Base-by-base conservation (phyloP, 2,797 vertebrate genomes). In the Enteromius anoplus region DNA sequence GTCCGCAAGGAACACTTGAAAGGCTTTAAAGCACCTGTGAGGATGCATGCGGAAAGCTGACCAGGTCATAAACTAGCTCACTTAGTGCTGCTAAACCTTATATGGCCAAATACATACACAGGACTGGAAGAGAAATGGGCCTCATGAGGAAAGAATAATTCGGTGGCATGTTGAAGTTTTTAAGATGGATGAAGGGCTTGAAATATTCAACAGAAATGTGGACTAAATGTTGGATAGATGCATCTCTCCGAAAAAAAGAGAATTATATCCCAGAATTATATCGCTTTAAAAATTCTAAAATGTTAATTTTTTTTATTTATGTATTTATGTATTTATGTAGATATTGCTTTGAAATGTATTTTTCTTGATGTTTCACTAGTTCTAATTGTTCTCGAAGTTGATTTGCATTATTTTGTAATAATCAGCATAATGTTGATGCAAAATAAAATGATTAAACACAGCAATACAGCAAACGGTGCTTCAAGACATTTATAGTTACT, bases 1-100 rank as follows among this genome's bases (percentile, higher is more conserved):
- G 65, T 62, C 82, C 42, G 40, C 62, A 29, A 83, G 73, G 72
- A 69, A 45, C 82, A 78, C 66, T 83, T 83, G 47, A 70, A 71
- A 83, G 73, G 51, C 70, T 83, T 83, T 77, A 58, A 51, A 78
- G 66, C 75, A 83, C 55, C 75, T 49, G 53, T 47, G 82, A 71
- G 75, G 37, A 58, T 64, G 45, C 72, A 60, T 45, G 37, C 55
- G 64, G 81, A 83, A 83, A 83, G 53, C 58, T 78, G 75, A 83
- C 82, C 82, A 42, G 32, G 65, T 78, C 53, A 62, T 83, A 76
- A 82, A 76, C 49, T n/a, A 69, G 26, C 82, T 83, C 55, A 60
- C 81, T 83, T 58, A 42, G 49, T 11, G 49, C 49, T 45, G 29
- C 49, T 77, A 83, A 69, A 77, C 65, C 73, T 62, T 78, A 78